Base-by-base conservation (phyloP, 2,888 invertebrate genomes). In the Abrostola triplasia region DNA sequence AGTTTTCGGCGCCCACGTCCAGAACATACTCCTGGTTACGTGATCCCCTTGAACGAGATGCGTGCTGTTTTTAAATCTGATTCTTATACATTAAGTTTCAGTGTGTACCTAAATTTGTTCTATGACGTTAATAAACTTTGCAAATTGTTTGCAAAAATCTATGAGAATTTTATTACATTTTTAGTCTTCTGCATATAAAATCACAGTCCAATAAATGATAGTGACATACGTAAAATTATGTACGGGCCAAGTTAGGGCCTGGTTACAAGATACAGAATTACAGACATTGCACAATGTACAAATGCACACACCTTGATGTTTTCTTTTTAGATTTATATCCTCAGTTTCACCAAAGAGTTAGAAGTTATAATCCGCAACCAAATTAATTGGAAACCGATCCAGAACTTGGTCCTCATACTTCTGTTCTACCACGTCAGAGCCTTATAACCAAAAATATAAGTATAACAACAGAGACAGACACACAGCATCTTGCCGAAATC, bases 401-500 rank as follows among this genome's bases (percentile, higher is more conserved):
- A 24, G 24, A 24, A 24, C 4, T 4, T 24, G 24, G 24, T 24
- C 24, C 24, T 24, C 24, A 24, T 24, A 24, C 24, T 24, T 24
- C 24, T 24, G 24, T 24, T 24, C 24, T 24, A 24, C 24, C 24
- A 24, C 24, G 24, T n/a, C n/a, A n/a, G 24, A 4, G 24, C 24
- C 24, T 24, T 24, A 24, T 24, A 24, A 4, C 24, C 24, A 24
- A 24, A 24, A 40, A 49, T 36, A 56, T 64, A 36, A 52, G 55
- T 54, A 9, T 24, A 40, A 48, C 62, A 36, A 52, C 24, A 68
- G 10, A 8, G 52, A 67, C 66, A 11, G 11, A 24, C 1, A 24
- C 24, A 55, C 51, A 64, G 47, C 64, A 61, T 24, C 53, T 73
- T 77, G 80, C 83, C 84, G 75, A 89, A 90, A 88, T 88, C 84